These are phyloP conservation scores for Chironomus tepperi DNA, from an alignment of 1,140 invertebrate genomes.

Conservation along the genomic window DNA sequence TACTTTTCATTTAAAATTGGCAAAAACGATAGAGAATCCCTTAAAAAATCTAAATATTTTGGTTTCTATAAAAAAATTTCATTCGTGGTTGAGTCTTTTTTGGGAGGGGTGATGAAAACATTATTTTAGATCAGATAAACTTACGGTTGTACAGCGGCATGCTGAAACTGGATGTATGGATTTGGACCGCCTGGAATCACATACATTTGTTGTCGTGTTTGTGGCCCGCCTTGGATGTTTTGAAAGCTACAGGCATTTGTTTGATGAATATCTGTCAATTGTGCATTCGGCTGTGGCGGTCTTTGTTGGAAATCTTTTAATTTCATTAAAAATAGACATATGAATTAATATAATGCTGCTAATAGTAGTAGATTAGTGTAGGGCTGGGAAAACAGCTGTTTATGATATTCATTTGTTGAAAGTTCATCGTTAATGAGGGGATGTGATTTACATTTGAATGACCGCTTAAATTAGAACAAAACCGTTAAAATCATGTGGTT, in stretches of 20 bases:
- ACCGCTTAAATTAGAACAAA: too few relatives aligned
- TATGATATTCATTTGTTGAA: too few relatives aligned
- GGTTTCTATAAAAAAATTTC: neutral
- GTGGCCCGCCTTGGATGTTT: neutral
- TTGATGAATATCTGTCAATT: neutral
- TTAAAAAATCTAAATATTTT: too few relatives aligned
- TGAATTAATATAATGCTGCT: too few relatives aligned
- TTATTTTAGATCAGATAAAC: neutral
- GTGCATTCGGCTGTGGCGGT: neutral
- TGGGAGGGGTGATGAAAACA: neutral
- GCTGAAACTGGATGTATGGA: conserved; percentile 5
- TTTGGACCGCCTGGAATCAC: neutral
- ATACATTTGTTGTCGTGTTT: conserved; percentile 1
- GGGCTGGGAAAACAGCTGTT: too few relatives aligned
- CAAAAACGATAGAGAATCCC: too few relatives aligned
- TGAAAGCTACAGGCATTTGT: conserved; percentile 25
- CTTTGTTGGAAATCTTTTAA: neutral
- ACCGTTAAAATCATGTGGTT: too few relatives aligned
- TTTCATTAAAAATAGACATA: too few relatives aligned
- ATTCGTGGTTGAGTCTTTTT: neutral
- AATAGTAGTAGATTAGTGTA: too few relatives aligned
- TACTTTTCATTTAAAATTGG: too few relatives aligned
- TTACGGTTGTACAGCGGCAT: conserved; percentile 15
- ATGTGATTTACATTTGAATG: too few relatives aligned
- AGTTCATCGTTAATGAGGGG: too few relatives aligned